Conservation (phyloP, 2,113 vertebrate genomes). For the Siniperca chuatsi region DNA sequence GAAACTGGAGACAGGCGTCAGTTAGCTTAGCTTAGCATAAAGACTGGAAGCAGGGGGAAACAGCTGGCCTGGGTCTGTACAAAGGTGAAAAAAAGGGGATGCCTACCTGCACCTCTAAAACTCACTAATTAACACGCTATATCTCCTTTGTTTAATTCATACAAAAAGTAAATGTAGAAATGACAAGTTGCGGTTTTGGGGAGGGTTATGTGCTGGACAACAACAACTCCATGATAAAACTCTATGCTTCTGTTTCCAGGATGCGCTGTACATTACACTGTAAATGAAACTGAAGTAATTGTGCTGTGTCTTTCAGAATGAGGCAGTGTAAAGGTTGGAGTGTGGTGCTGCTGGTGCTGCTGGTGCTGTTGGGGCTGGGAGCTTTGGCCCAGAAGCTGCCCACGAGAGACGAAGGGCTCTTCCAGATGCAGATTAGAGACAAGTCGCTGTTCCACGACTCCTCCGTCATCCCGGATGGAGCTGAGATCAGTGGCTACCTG, state of each 20-base stretch:
- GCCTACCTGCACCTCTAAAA: neutral
- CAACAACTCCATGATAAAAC: neutral
- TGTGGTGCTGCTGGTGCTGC: slow-evolving; percentile 81
- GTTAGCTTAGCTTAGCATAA: slow-evolving; percentile 13
- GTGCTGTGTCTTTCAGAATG: slow-evolving; percentile 87
- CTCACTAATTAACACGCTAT: neutral
- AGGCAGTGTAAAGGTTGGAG: slow-evolving; percentile 79
- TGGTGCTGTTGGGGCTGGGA: slow-evolving; percentile 82
- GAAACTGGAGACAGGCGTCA: neutral
- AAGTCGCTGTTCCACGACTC: slow-evolving; percentile 94
- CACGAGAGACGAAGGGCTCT: slow-evolving; percentile 96
- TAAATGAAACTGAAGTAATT: neutral
- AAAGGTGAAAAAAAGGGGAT: neutral
- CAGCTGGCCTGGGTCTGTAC: neutral
- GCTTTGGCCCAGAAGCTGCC: slow-evolving; percentile 92
- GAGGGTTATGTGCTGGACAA: neutral
- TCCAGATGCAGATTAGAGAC: slow-evolving; percentile 98
- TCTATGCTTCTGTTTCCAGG: neutral
- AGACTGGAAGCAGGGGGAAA: neutral
- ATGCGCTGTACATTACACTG: neutral
- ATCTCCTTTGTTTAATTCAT: neutral
- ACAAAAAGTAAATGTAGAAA: neutral
- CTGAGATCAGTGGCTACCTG: slow-evolving; percentile 95
- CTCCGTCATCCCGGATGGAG: slow-evolving; percentile 94
- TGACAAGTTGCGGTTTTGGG: neutral